phyloP scores from a whole-genome alignment of 2,797 vertebrate species.

The Enteromius trimaculatus region DNA sequence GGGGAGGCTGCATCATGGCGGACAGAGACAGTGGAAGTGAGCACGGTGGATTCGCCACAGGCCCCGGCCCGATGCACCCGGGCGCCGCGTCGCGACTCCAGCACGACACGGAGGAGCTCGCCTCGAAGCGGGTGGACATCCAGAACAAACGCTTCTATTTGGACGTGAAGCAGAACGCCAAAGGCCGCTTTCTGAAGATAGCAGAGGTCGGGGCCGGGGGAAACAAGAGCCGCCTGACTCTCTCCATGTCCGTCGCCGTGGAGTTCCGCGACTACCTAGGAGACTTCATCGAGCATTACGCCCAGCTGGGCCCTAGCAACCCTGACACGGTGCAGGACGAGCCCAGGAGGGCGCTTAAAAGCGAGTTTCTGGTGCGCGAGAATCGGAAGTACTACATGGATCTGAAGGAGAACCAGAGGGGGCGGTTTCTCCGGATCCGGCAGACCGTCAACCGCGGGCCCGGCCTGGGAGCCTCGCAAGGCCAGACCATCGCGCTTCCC shows the following conservation, averaged over 20 bases:
- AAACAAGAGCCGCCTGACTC: slow-evolving; percentile 95
- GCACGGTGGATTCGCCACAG: slow-evolving; percentile 89
- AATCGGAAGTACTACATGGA: slow-evolving; percentile 99
- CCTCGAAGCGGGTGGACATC: slow-evolving; percentile 98
- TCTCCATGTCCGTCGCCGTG: slow-evolving; percentile 95
- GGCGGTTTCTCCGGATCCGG: slow-evolving; percentile 95
- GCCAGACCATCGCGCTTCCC: slow-evolving; percentile 97
- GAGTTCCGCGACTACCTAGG: slow-evolving; percentile 98
- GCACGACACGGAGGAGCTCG: slow-evolving; percentile 98
- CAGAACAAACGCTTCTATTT: slow-evolving; percentile 99
- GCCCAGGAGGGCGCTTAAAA: slow-evolving; percentile 94
- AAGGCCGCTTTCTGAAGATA: slow-evolving; percentile 99
- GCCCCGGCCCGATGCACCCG: slow-evolving; percentile 82
- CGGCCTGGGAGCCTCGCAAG: slow-evolving; percentile 94
- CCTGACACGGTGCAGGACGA: slow-evolving; percentile 94
- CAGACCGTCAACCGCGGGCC: slow-evolving; percentile 98
- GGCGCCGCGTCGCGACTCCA: slow-evolving; percentile 89
- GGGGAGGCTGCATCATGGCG: slow-evolving; percentile 96
- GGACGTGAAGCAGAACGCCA: slow-evolving; percentile 98
- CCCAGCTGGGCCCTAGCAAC: slow-evolving; percentile 93
- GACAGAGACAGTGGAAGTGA: slow-evolving; percentile 98
- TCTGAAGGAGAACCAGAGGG: slow-evolving; percentile 98
- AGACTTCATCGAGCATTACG: slow-evolving; percentile 99
- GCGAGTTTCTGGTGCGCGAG: slow-evolving; percentile 95
- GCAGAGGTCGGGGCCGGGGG: slow-evolving; percentile 98